These are phyloP conservation scores for Trididemnum miniatum DNA, from an alignment of 23 tunicate species.

Conservation along the genomic window DNA sequence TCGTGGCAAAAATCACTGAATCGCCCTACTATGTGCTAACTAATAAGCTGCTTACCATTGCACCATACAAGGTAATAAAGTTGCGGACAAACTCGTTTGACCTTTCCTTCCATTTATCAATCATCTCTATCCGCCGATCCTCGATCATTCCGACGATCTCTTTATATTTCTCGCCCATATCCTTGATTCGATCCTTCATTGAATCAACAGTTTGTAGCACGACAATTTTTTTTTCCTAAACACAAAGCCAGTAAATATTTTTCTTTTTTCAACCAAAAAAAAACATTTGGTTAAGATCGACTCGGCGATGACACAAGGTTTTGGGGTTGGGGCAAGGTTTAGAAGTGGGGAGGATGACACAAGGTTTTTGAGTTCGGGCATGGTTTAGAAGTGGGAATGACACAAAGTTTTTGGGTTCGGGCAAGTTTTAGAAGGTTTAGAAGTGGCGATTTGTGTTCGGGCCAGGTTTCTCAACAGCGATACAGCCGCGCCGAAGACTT, in stretches of 20 bases:
- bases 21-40: too few species aligned
- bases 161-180: slow-evolving; percentile 78
- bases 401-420: too few species aligned
- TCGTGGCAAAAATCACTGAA: too few species aligned
- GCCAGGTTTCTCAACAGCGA: too few species aligned
- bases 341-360: not conserved
- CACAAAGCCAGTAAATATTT: not conserved
- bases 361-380: too few species aligned
- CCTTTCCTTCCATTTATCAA: slow-evolving; percentile 92
- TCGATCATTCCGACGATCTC: slow-evolving; percentile 71
- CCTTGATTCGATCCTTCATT: slow-evolving; percentile 62
- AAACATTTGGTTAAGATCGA: not conserved
- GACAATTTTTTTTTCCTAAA: slow-evolving; percentile 76
- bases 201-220: slow-evolving; percentile 85
- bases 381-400: too few species aligned
- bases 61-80: slow-evolving; percentile 89
- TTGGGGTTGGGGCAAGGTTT: too few species aligned
- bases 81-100: slow-evolving; percentile 89
- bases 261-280: too few species aligned
- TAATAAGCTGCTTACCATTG: slow-evolving; percentile 87
- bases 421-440: too few species aligned
- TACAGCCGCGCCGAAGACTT: too few species aligned
- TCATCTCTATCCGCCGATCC: slow-evolving; percentile 76
- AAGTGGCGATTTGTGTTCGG: too few species aligned
- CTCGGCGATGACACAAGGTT: not conserved